phyloP scores from a whole-genome alignment of 2,888 invertebrate genomes.

The Scaptomyza polygonia region DNA sequence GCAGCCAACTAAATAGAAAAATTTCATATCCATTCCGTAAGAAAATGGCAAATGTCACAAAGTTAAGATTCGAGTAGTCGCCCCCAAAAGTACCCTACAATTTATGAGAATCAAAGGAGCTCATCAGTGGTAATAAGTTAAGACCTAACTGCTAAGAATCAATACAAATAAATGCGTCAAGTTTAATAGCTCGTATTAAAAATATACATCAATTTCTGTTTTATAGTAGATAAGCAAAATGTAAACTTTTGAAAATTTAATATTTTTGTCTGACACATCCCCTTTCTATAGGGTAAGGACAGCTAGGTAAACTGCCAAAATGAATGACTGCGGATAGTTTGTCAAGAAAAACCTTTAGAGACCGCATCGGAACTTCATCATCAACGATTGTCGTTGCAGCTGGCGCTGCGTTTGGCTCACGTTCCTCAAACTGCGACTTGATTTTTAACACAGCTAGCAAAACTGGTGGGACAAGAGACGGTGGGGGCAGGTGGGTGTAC shows the following conservation, averaged over 20 bases:
- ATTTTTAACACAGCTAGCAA: constrained; percentile 23
- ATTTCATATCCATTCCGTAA: constrained; percentile 34
- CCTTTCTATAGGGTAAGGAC: constrained; percentile 1
- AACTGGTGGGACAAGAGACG: background rate
- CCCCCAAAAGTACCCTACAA: constrained; percentile 4
- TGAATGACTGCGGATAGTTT: constrained; percentile 13
- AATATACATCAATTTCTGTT: no score
- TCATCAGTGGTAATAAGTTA: no score
- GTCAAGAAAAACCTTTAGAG: constrained; percentile 8
- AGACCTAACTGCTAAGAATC: no score
- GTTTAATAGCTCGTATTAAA: no score
- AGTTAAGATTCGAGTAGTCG: background rate
- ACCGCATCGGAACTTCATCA: constrained; percentile 52
- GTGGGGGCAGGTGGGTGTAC: background rate
- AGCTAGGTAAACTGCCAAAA: background rate
- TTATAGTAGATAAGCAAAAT: no score
- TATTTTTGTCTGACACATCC: no score
- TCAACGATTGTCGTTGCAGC: constrained; percentile 37
- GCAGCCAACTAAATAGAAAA: constrained; percentile 41
- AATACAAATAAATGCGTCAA: no score
- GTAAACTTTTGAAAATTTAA: no score
- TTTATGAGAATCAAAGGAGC: no score
- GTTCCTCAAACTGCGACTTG: constrained; percentile 46
- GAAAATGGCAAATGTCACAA: constrained; percentile 21
- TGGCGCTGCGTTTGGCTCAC: constrained; percentile 41